Conservation (phyloP, 2,113 vertebrate genomes). For the Neogobius melanostomus region DNA sequence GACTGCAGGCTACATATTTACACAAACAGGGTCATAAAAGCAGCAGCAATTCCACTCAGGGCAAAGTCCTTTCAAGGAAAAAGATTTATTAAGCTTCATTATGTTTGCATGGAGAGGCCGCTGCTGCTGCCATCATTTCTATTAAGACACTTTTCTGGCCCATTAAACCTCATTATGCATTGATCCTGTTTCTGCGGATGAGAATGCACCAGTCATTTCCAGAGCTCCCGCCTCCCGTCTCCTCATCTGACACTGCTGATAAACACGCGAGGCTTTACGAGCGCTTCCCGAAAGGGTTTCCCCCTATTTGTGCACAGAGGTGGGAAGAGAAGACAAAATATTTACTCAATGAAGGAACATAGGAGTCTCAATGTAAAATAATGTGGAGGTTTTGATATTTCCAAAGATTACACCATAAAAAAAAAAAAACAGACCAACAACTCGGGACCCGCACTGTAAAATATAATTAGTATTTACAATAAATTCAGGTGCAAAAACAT, state of each 20-base stretch:
- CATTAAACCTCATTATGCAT: constrained; percentile 74
- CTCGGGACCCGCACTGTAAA: too few species aligned
- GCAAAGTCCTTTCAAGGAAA: constrained; percentile 63
- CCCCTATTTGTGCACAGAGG: too few species aligned
- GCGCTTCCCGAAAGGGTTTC: background rate
- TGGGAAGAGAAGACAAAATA: too few species aligned
- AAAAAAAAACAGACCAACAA: too few species aligned
- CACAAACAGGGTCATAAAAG: constrained; percentile 66
- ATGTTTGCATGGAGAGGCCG: constrained; percentile 54
- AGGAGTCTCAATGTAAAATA: too few species aligned
- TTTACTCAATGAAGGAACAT: too few species aligned
- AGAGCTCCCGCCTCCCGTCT: constrained; percentile 45
- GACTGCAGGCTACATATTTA: constrained; percentile 67
- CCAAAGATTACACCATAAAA: too few species aligned
- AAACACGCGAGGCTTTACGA: background rate
- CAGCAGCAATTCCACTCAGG: constrained; percentile 57
- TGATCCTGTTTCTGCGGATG: constrained; percentile 60
- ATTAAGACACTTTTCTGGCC: constrained; percentile 69
- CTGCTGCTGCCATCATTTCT: constrained; percentile 60
- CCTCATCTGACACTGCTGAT: constrained; percentile 49
- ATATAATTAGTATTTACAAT: too few species aligned
- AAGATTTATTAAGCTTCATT: constrained; percentile 66
- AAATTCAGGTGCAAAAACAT: too few species aligned
- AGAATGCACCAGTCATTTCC: constrained; percentile 58
- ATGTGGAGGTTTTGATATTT: too few species aligned